Evolutionary conservation across 2,113 vertebrate species (phyloP).

Genomic region (Phalacrocorax carbo): DNA sequence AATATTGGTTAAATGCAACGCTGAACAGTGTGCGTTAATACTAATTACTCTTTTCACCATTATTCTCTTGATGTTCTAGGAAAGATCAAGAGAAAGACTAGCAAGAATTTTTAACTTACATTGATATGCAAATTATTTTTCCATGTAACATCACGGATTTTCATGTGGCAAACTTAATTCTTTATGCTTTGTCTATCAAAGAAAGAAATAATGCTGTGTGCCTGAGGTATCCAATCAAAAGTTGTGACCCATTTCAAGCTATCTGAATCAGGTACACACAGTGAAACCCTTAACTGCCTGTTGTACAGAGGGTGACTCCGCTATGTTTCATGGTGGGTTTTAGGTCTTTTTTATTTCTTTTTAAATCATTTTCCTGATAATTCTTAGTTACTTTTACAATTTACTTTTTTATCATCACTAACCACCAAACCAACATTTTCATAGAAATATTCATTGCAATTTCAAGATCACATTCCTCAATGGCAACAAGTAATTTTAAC

Average conservation of each 20-base stretch:
- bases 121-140: not conserved
- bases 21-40: not conserved
- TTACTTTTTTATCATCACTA: not conserved
- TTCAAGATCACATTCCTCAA: not conserved
- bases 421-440: not conserved
- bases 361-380: not conserved
- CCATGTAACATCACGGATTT: not conserved
- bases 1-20: not conserved
- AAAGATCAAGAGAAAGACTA: not conserved
- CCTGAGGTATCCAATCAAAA: not conserved
- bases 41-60: constrained; percentile 9
- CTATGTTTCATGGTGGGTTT: not conserved
- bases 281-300: not conserved
- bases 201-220: not conserved
- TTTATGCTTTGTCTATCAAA: not conserved
- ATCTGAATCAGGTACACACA: not conserved
- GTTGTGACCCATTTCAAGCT: not conserved
- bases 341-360: not conserved
- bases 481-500: not conserved
- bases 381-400: not conserved
- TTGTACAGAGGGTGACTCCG: not conserved
- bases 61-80: not conserved
- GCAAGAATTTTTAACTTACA: not conserved
- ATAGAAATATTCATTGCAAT: not conserved
- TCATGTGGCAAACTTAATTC: not conserved